Base-by-base conservation (phyloP, 1,140 invertebrate genomes). In the Drosophila tropicalis region DNA sequence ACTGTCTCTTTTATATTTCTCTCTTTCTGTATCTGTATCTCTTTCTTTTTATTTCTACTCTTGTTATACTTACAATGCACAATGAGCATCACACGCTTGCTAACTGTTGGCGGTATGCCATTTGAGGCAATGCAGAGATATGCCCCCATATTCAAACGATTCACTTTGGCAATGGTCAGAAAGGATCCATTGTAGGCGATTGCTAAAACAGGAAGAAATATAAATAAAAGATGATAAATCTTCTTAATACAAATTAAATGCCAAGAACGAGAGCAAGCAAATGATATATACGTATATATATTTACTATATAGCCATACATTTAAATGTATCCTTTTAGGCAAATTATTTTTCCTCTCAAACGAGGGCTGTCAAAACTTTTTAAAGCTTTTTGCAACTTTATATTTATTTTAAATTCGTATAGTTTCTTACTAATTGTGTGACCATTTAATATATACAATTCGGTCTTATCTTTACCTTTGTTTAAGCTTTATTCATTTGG, bases 81-180 rank as follows among this genome's bases (percentile, higher is more conserved):
- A 77, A 96, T 95, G 70, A 98, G 94, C 92, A 95, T 96, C 77
- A 98, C 96, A 83, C 97, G 94, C 93, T 98, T 97, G 93, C 96
- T 97, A 80, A 98, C 96, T 5, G 96, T 95, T 15, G 97, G 97
- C 36, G 97, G 97, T 1, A 98, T 95, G 13, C 96, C 96, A 86
- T 97, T 97, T 32, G 94, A 95, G 39, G 96, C 97, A 72, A 98
- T 97, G 92, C 97, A 98, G 19, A 98, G 93, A 92, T 97, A 98
- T 17, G 96, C 95, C 44, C 97, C 97, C 97, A 98, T 98, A 87
- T 98, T 96, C 25, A 97, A 93, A 51, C 97, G 94, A 81, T 96
- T 97, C 41, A 98, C 96, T 93, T 96, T 96, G 29, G 94, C 94
- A 73, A 98, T 95, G 81, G 95, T 96, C 80, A 98, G 93, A 62